A percentile compares a stretch with the other conserved stretches of the same genome.
Evolutionary conservation across 2,113 vertebrate genomes (phyloP).

Genomic region (Myotis lucifugus): DNA sequence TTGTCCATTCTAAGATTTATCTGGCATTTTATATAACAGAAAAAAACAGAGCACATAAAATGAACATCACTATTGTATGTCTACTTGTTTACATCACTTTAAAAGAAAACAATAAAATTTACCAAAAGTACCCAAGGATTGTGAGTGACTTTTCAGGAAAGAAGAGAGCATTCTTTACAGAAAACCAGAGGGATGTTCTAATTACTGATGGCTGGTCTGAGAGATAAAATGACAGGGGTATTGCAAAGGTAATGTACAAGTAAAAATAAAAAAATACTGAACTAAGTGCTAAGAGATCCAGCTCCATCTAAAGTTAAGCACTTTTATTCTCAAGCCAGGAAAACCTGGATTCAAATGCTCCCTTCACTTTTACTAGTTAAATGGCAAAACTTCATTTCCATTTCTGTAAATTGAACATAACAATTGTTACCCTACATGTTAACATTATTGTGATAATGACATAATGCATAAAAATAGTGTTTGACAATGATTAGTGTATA

Average conservation of each 20-base stretch:
- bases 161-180: neutral
- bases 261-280: neutral
- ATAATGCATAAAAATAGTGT: neutral
- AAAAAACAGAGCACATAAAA: neutral
- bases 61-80: neutral
- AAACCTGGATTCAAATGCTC: neutral
- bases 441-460: neutral
- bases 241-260: neutral
- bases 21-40: neutral
- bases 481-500: neutral
- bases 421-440: neutral
- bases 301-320: neutral
- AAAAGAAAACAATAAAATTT: neutral
- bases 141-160: neutral
- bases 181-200: neutral
- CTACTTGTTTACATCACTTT: neutral
- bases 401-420: neutral
- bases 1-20: neutral
- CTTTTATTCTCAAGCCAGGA: neutral
- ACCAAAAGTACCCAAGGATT: neutral
- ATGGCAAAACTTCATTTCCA: neutral
- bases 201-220: neutral
- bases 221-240: neutral
- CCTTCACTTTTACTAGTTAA: neutral
- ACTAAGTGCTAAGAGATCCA: neutral